Base-by-base conservation (phyloP, 1,140 invertebrate species). In the Diorhabda carinulata region DNA sequence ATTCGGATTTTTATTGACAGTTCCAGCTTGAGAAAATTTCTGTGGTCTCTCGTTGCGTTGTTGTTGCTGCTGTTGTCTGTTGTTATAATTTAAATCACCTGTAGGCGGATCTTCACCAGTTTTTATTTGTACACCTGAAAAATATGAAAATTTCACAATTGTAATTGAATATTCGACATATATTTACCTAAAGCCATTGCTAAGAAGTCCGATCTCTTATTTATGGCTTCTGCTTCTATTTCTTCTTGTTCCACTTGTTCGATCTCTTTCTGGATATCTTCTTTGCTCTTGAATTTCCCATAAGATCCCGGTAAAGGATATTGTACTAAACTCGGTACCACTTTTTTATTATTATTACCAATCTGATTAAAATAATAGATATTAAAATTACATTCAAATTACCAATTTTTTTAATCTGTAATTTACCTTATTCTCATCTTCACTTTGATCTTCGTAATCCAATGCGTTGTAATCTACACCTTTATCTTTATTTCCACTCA, bases 391-490 rank as follows among this genome's bases (percentile, higher is more conserved):
- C 25, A 25, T 25, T 25, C 1, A 25, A 25, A 25, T 25, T 25
- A 25, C 1, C 25, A 25, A 25, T 25, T 25, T 25, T 25, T 25
- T 25, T 25, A 25, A 25, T 25, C 25, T 25, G 25, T 25, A 25
- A 25, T 25, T 60, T 2, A 69, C 42, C 10, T 76, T 70, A n/a
- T 68, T 68, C 9, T 76, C 76, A 5, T 80, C 76, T 10, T 79
- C 77, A 3, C 75, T 76, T 45, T 81, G 79, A 64, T 81, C 80
- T 72, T 83, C 82, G 69, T 83, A 83, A 72, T 83, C 82, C n/a
- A 83, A 70, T 42, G 82, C 82, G 73, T 83, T 83, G 70, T 83
- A 83, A 75, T 83, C 82, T 2, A 83, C 72, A 58, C 74, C 75
- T 61, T 73, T 71, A 9, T 73, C 25, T 66, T 61, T 58, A 61